Conservation (phyloP, 2,113 vertebrate species). For the Myotis davidii region DNA sequence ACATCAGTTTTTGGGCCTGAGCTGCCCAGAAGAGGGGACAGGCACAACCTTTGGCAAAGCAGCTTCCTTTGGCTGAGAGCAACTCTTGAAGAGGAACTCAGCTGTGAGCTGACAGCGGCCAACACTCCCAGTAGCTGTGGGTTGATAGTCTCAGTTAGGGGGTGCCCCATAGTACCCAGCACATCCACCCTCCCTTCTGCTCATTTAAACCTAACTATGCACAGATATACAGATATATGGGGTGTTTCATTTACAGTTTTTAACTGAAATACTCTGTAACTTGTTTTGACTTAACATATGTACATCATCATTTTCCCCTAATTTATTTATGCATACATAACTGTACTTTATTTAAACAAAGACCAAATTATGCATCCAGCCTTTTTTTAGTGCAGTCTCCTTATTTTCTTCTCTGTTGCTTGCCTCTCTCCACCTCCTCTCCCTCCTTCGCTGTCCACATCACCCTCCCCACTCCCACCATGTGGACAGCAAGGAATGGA, state of each 20-base stretch:
- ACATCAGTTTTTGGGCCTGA: background rate
- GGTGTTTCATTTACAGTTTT: slow-evolving; percentile 8
- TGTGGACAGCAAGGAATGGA: accelerated
- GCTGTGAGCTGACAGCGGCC: background rate
- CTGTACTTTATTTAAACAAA: background rate
- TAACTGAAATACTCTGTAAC: slow-evolving; percentile 15
- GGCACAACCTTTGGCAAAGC: background rate
- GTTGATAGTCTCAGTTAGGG: background rate
- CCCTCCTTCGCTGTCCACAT: background rate
- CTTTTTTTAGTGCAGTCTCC: background rate
- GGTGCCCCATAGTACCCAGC: background rate
- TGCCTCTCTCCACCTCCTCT: background rate
- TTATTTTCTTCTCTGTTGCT: background rate
- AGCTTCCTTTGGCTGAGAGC: background rate
- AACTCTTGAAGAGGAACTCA: background rate
- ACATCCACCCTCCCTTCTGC: background rate
- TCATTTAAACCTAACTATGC: slow-evolving; percentile 7
- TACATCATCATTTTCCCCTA: background rate
- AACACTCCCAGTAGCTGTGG: background rate
- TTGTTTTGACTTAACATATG: background rate
- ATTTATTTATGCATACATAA: background rate
- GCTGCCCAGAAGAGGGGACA: background rate
- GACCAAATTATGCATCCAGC: background rate
- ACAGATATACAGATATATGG: background rate
- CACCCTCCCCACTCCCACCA: too few species aligned